Evolutionary conservation across 2,113 vertebrate species (phyloP).

Genomic region (Thinocorus orbignyianus): DNA sequence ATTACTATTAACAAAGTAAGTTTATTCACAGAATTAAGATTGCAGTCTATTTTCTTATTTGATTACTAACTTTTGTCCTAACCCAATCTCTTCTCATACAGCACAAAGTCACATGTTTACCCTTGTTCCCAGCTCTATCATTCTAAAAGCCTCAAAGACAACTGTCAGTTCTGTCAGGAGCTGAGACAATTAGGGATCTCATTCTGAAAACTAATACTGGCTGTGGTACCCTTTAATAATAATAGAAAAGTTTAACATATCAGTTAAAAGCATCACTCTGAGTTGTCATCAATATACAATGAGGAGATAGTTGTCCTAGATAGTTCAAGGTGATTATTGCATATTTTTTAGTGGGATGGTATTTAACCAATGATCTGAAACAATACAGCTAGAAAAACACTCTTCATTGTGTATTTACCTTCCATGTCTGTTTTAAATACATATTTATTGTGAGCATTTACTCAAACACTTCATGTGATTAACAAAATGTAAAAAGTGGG

Average conservation of each 20-base stretch:
- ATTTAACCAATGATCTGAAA: neutral
- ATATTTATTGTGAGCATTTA: neutral
- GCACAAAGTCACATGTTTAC: neutral
- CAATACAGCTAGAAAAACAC: neutral
- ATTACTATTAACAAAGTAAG: neutral
- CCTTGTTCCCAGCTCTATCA: neutral
- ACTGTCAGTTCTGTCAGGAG: neutral
- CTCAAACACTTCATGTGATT: neutral
- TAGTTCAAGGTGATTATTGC: neutral
- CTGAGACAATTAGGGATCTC: neutral
- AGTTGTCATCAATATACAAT: neutral
- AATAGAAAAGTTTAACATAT: neutral
- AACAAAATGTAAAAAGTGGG: neutral
- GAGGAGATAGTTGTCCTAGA: neutral
- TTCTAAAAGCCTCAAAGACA: neutral
- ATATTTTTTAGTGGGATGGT: neutral
- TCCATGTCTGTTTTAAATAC: neutral
- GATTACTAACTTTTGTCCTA: neutral
- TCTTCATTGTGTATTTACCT: neutral
- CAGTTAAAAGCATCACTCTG: neutral
- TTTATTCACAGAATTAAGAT: neutral
- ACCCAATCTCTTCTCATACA: rapidly evolving
- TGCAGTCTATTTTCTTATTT: neutral
- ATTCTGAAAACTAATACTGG: neutral
- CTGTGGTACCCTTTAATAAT: neutral